Evolutionary conservation across 2,113 vertebrate genomes (phyloP), one percentile per base, ranked within the genome.

Genomic region (Dinomys branickii): DNA sequence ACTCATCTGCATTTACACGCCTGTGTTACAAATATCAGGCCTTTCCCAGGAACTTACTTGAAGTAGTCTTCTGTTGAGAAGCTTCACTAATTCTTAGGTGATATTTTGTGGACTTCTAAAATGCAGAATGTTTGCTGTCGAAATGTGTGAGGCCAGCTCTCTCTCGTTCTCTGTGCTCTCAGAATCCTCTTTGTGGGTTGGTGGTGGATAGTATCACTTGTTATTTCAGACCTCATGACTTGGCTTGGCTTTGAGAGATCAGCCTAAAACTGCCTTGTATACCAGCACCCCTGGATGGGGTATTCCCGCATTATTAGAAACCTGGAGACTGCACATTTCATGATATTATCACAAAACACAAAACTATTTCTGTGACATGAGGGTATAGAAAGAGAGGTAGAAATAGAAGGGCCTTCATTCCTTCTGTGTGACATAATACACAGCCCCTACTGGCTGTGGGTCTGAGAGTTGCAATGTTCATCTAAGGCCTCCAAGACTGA

Each of bases 221-320:
- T 28, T 12, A 52, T 44, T 61, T 67, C 67, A 17, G 33, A 73
- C 17, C 56, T 35, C 50, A 11, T 0, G 4, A 22, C 19, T 47
- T 54, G 11, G 11, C 33, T 24, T 20, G 38, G 56, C n/a, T 6
- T 35, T 71, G 20, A 65, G 77, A 94, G 41, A 38, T 4, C 59
- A 65, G 12, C 61, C 71, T 77, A 30, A 83, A 63, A 28, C 19
- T 24, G 17, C 52, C 13, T 38, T 13, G 41, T 33, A 26, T 7
- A n/a, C 2, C 11, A 16, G 35, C 1, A 0, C 30, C 61, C n/a
- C 1, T 19, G 28, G 30, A 13, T 1, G 24, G 35, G 63, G 26
- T 38, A 41, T 52, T 77, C 61, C 30, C 41, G 22, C 5, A 16
- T 35, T 41, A 35, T 16, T 41, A 77, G 85, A 75, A 67, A 71